These are phyloP conservation scores for Merodon equestris DNA, from an alignment of 2,888 invertebrate species.

Conservation along the genomic window DNA sequence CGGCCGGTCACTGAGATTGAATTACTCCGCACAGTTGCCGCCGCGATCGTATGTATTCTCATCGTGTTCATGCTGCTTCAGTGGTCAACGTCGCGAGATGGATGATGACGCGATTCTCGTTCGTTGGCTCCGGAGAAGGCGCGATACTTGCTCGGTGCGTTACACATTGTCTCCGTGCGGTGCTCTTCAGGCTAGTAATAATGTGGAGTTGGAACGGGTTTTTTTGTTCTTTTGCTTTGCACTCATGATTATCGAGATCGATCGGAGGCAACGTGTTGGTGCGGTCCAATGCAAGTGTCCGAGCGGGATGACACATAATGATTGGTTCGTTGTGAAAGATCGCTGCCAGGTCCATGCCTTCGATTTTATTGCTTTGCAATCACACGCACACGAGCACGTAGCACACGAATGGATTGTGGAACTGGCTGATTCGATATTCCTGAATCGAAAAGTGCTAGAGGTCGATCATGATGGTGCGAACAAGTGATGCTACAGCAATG, in stretches of 20 bases:
- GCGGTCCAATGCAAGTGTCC: slow-evolving; percentile 40
- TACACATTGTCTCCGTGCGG: slow-evolving; percentile 57
- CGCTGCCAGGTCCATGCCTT: slow-evolving; percentile 32
- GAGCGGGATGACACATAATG: slow-evolving; percentile 66
- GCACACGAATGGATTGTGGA: background rate
- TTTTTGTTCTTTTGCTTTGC: slow-evolving; percentile 17
- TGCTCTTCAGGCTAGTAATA: slow-evolving; percentile 47
- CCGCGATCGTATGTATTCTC: background rate
- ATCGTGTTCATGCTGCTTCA: slow-evolving; percentile 13
- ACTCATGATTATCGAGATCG: slow-evolving; percentile 66
- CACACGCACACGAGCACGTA: no score
- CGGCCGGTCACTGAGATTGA: slow-evolving; percentile 43
- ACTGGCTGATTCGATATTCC: slow-evolving; percentile 37
- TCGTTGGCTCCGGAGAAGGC: slow-evolving; percentile 7
- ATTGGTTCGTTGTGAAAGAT: slow-evolving; percentile 66
- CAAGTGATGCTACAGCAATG: slow-evolving; percentile 27
- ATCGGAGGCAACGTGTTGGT: slow-evolving; percentile 20
- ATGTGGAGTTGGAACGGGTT: slow-evolving; percentile 63
- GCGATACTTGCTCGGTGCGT: slow-evolving; percentile 46
- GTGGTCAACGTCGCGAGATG: slow-evolving; percentile 35
- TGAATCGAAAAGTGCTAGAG: slow-evolving; percentile 59
- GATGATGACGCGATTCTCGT: slow-evolving; percentile 29
- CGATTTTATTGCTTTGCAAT: slow-evolving; percentile 63
- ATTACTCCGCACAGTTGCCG: slow-evolving; percentile 31
- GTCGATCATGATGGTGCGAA: slow-evolving; percentile 62